Percentiles rank a stretch among this genome's conserved stretches.
Conservation (phyloP, 2,797 vertebrate genomes). For the Poecilia wingei region DNA sequence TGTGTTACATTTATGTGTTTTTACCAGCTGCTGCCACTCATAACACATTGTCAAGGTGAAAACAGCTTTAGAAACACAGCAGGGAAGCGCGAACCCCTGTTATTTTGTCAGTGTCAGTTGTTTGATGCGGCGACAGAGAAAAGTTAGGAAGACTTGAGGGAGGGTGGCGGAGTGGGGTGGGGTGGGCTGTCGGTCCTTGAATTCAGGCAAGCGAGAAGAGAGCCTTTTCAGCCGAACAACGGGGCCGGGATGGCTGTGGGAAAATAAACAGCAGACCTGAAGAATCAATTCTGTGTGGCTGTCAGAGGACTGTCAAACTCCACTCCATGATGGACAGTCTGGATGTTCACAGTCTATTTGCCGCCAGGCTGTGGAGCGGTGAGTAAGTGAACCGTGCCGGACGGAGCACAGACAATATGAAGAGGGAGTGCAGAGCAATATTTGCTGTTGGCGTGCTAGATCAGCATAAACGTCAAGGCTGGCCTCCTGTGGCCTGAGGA, state of each 20-base stretch:
- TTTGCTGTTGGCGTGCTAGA: slow-evolving; percentile 72
- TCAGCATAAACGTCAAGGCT: slow-evolving; percentile 79
- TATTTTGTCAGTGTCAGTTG: slow-evolving; percentile 62
- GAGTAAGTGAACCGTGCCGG: slow-evolving; percentile 75
- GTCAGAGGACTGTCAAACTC: slow-evolving; percentile 77
- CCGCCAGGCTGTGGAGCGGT: slow-evolving; percentile 62
- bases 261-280: slow-evolving; percentile 78
- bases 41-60: slow-evolving; percentile 46
- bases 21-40: slow-evolving; percentile 36
- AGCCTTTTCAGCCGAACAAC: slow-evolving; percentile 35
- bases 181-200: slow-evolving; percentile 46
- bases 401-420: slow-evolving; percentile 71
- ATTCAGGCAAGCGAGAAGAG: slow-evolving; percentile 45
- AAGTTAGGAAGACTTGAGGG: slow-evolving; percentile 23
- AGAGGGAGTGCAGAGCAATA: slow-evolving; percentile 73
- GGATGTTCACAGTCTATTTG: slow-evolving; percentile 78
- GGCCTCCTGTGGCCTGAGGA: slow-evolving; percentile 47
- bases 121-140: slow-evolving; percentile 40
- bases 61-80: slow-evolving; percentile 36
- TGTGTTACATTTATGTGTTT: slow-evolving; percentile 17
- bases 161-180: slow-evolving; percentile 3
- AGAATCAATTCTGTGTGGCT: slow-evolving; percentile 76
- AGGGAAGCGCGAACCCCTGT: slow-evolving; percentile 36
- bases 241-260: slow-evolving; percentile 36
- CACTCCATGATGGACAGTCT: slow-evolving; percentile 74